Percentiles rank a stretch among this genome's conserved stretches.
phyloP scores from a whole-genome alignment of 2,888 invertebrate species.

The Noctua fimbriata region DNA sequence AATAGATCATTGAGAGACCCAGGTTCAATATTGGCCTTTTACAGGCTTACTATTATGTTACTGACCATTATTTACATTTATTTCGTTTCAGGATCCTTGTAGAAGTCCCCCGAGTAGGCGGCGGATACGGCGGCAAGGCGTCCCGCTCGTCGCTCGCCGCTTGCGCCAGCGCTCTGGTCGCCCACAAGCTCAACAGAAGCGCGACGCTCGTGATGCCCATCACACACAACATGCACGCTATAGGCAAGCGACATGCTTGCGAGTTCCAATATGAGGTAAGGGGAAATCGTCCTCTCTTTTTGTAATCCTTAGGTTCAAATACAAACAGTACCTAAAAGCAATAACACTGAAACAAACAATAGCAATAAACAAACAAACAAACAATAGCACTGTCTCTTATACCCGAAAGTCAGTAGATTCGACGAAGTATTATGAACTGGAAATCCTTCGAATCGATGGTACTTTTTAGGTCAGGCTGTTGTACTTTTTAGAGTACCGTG shows the following conservation, averaged over 20 bases:
- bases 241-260: constrained; percentile 90
- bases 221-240: constrained; percentile 91
- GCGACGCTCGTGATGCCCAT: constrained; percentile 92
- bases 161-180: constrained; percentile 93
- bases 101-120: constrained; percentile 93
- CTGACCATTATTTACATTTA: background rate
- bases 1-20: background rate
- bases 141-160: constrained; percentile 90
- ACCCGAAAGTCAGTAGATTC: background rate
- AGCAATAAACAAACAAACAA: background rate
- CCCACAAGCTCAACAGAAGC: constrained; percentile 90
- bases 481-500: background rate
- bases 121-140: constrained; percentile 95
- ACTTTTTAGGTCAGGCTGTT: background rate
- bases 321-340: background rate
- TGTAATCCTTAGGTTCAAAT: background rate
- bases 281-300: background rate
- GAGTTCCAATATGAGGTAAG: constrained; percentile 89
- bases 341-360: no score
- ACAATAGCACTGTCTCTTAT: background rate
- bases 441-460: background rate
- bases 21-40: background rate
- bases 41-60: background rate
- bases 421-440: background rate
- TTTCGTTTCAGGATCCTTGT: constrained; percentile 91